Percentiles rank a stretch among this genome's conserved stretches.
Evolutionary conservation across 2,113 vertebrate genomes (phyloP).

Genomic region (Geothlypis trichas): DNA sequence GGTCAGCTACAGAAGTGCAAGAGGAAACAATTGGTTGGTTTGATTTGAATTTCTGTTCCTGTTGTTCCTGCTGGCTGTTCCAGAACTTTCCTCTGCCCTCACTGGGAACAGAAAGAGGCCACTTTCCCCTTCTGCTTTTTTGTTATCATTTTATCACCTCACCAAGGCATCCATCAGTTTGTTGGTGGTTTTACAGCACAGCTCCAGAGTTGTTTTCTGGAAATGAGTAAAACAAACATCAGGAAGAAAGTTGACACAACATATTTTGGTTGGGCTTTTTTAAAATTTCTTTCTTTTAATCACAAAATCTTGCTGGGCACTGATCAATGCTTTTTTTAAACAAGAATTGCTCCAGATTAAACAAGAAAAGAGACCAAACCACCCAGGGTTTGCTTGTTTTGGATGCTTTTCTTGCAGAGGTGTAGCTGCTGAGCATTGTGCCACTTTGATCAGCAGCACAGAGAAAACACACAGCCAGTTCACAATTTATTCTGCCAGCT

Average conservation of each 20-base stretch:
- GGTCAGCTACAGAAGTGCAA: not conserved
- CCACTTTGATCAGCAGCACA: not conserved
- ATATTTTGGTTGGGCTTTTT: not conserved
- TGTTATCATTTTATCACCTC: not conserved
- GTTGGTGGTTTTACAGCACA: not conserved
- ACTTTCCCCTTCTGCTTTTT: not conserved
- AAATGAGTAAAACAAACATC: not conserved
- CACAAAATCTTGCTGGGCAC: not conserved
- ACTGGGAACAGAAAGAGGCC: not conserved
- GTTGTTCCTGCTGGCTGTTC: not conserved
- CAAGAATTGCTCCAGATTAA: conserved; percentile 41
- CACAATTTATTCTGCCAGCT: not conserved
- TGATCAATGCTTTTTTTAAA: not conserved
- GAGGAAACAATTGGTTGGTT: not conserved
- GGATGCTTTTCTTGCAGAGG: not conserved
- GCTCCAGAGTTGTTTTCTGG: not conserved
- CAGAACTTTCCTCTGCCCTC: not conserved
- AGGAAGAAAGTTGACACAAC: not conserved
- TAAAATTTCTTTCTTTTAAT: not conserved
- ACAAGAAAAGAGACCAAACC: conserved; percentile 19
- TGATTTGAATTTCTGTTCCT: not conserved
- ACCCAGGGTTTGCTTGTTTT: conserved; percentile 37
- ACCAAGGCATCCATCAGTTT: not conserved
- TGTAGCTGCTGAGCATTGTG: conserved; percentile 16
- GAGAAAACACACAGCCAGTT: not conserved